A percentile compares a stretch with the other conserved stretches of the same genome.
These are phyloP conservation scores for Philopotamus ludificatus DNA, from an alignment of 1,140 invertebrate species.

Conservation along the genomic window DNA sequence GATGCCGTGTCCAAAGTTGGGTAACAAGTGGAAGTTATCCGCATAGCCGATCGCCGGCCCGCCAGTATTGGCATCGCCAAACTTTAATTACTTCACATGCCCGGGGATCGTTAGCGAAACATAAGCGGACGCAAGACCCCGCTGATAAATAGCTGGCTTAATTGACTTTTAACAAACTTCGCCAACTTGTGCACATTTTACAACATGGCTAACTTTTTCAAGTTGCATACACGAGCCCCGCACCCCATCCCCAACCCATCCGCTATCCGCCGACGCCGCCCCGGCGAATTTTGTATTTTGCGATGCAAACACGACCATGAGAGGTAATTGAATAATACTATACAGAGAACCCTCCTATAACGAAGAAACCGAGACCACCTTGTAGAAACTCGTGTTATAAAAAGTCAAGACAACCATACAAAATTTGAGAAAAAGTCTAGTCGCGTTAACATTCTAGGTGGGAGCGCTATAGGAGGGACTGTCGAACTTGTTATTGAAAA, in stretches of 20 bases:
- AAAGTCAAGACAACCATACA: no score
- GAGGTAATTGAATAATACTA: no score
- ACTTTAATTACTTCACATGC: conserved; percentile 26
- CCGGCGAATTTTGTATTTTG: no score
- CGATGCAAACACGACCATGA: no score
- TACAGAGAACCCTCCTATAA: no score
- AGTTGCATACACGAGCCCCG: not conserved
- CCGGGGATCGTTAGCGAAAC: conserved; percentile 16
- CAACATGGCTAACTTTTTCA: no score
- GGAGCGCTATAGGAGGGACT: no score
- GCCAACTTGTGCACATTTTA: conserved; percentile 5
- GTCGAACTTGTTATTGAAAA: no score
- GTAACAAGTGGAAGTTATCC: not conserved
- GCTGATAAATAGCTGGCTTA: conserved; percentile 13
- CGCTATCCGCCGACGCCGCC: not conserved
- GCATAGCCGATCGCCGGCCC: not conserved
- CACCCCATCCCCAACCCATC: not conserved
- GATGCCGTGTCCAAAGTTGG: not conserved
- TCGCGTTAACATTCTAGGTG: no score
- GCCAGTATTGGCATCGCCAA: not conserved
- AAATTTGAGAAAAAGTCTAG: no score
- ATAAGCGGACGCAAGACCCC: conserved; percentile 4
- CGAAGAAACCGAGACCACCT: no score
- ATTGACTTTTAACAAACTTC: conserved; percentile 27
- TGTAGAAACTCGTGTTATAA: no score